Evolutionary conservation across 2,888 invertebrate genomes (phyloP), one percentile per base, ranked within the genome.

Genomic region (Phyllotreta striolata): DNA sequence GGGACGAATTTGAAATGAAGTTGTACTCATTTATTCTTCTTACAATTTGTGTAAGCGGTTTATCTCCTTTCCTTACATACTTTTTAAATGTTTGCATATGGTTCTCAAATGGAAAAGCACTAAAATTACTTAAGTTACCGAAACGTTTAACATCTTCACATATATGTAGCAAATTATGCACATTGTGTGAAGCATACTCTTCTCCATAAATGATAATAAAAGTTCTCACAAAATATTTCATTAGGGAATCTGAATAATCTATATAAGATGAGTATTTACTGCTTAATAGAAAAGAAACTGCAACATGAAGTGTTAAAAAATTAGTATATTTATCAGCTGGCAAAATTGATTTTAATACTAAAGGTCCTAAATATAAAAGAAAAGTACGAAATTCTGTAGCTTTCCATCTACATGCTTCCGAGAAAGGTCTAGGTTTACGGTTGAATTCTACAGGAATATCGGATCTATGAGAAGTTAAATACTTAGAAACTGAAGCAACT

Each of bases 321-420:
- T 54, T 52, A 4, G 43, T 5, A 54, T 60, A 44, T 5, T 14
- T 60, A 13, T 41, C 13, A 38, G 35, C 13, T 24, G 40, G 34
- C 9, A 60, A 10, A 52, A 37, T 54, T 40, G 12, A 12, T 12
- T 57, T 39, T 38, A 40, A 54, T 34, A 57, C 24, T 39, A 54
- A 41, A 44, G 58, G 44, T 8, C 59, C 63, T 47, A 55, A 46
- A 59, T 63, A 59, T 12, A 63, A 34, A 8, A 52, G 13, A 44
- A 64, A 59, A 37, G 51, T 13, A 12, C 55, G 14, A 60, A 60
- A 60, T 43, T 64, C 51, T 37, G 60, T 60, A 35, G 59, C 60
- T 43, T 60, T 60, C 52, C 52, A 60, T 10, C 52, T 8, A 37
- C 54, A 44, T 12, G 44, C 41, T 35, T 60, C 60, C 40, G 34